phyloP scores from a whole-genome alignment of 2,797 vertebrate species.

The Lutra lutra region DNA sequence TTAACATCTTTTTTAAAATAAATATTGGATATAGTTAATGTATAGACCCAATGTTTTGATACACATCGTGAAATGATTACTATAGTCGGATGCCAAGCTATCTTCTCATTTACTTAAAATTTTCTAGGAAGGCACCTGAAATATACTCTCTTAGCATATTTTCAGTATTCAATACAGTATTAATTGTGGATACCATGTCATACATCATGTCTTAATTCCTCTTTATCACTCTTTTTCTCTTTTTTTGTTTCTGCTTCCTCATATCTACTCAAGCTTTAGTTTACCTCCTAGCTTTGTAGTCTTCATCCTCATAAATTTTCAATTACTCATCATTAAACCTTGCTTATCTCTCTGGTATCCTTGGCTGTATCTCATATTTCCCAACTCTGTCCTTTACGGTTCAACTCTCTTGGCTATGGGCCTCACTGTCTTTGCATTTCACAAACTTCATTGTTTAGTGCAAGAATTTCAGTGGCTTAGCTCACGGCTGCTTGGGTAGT shows the following conservation, averaged over 20 bases:
- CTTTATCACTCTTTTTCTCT: not conserved
- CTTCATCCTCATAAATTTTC: conserved; percentile 13
- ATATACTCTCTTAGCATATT: not conserved
- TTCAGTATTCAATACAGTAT: not conserved
- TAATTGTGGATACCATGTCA: not conserved
- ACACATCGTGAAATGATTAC: not conserved
- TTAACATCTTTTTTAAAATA: not conserved
- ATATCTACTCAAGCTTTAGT: not conserved
- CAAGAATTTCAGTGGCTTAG: not conserved
- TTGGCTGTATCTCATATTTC: not conserved
- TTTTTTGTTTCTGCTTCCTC: not conserved
- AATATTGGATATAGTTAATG: not conserved
- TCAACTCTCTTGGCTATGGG: not conserved
- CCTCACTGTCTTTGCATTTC: not conserved
- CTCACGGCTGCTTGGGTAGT: not conserved
- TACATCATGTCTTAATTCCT: not conserved
- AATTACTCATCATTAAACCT: not conserved
- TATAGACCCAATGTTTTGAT: not conserved
- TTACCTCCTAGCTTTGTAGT: not conserved
- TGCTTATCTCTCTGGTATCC: not conserved
- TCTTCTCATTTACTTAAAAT: not conserved
- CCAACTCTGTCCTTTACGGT: not conserved
- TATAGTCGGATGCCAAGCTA: not conserved
- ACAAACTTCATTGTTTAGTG: not conserved
- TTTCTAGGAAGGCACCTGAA: not conserved